Base-by-base conservation (phyloP, 1,140 invertebrate species). In the Penaeus japonicus region DNA sequence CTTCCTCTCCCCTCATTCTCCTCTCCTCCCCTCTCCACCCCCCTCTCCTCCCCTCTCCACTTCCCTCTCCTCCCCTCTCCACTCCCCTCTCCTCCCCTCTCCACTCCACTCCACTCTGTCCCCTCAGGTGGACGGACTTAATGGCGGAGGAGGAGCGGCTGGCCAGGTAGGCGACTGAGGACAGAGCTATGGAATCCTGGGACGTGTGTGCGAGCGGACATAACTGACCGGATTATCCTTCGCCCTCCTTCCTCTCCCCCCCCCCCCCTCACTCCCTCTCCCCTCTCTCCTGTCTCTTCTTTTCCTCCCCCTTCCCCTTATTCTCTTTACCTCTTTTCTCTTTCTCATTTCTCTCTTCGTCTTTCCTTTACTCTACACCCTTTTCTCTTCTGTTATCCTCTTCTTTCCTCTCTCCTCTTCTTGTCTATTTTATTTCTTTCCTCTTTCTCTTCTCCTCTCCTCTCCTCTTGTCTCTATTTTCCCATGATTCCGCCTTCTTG, bases 81-180 rank as follows among this genome's bases (percentile, higher is more conserved):
- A 17, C n/a, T n/a, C n/a, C 57, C 57, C n/a, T 59, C 57, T 59
- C 57, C 57, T 59, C n/a, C n/a, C n/a, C n/a, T n/a, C n/a, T n/a
- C 57, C 47, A 62, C 65, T 20, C 88, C 83, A 53, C 86, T 75
- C 55, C 62, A 35, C 32, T 90, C 47, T 59, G 12, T 79, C 54
- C 47, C 39, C 47, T n/a, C 35, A 53, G 35, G 77, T 79, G 77
- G 2, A 4, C 35, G 2, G 35, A 39, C 35, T 39, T 39, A 7
- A 47, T 7, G 47, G 47, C 10, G 47, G 47, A 47, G 47, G 47
- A 47, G 47, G 47, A 47, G 47, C 47, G 47, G 47, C 7, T 15
- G 47, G 47, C 47, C 47, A 47, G 47, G 47, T 47, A 47, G 47
- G 47, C 35, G 35, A 39, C 35, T 2, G 35, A 39, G 2, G 35